phyloP scores from a whole-genome alignment of 2,113 vertebrate species.

The Cynopterus brachyotis region DNA sequence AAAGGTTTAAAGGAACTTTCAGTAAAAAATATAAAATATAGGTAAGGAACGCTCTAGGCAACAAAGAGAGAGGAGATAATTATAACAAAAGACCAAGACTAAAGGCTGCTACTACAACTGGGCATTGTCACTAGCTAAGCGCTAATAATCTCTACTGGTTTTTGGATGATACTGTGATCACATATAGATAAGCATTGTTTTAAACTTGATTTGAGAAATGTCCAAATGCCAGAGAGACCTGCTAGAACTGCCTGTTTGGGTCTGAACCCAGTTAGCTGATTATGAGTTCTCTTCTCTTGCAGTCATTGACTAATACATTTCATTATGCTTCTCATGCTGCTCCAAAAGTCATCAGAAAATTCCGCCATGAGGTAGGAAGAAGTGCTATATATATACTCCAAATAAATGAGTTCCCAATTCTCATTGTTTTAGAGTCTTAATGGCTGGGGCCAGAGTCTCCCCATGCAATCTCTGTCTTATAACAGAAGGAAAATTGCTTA shows the following conservation, averaged over 20 bases:
- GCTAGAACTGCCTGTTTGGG: not conserved
- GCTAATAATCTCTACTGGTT: rapidly evolving
- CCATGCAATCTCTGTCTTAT: not conserved
- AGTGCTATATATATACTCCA: not conserved
- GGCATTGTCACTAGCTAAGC: not conserved
- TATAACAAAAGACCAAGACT: too few species aligned
- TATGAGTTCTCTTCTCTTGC: not conserved
- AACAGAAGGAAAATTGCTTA: not conserved
- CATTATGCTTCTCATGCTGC: not conserved
- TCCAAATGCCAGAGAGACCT: not conserved
- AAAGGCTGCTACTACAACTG: not conserved
- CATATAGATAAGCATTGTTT: not conserved
- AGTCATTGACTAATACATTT: not conserved
- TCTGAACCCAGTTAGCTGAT: not conserved
- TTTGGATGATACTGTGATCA: not conserved
- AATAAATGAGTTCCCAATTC: not conserved
- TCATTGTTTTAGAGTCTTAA: not conserved
- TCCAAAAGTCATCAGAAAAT: not conserved
- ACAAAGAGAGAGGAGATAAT: not conserved
- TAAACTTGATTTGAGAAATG: not conserved
- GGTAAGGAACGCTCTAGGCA: not conserved
- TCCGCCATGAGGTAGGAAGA: not conserved
- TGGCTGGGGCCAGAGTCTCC: not conserved
- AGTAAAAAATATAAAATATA: not conserved
- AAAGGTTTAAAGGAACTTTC: not conserved